A percentile compares a stretch with the other conserved stretches of the same genome.
phyloP scores from a whole-genome alignment of 2,797 vertebrate genomes.

The Peromyscus nudipes region DNA sequence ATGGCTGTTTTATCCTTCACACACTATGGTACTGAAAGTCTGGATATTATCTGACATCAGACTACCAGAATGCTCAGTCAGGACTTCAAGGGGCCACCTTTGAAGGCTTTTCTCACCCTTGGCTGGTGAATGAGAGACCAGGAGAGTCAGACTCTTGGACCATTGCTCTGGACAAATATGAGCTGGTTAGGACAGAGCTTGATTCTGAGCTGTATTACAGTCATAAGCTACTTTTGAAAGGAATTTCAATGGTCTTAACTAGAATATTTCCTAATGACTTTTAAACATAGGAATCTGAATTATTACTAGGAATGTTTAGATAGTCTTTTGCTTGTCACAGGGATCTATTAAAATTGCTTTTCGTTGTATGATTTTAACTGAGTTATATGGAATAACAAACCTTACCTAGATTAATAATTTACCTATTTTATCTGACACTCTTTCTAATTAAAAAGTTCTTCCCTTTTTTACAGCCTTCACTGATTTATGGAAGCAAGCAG shows the following conservation, averaged over 20 bases:
- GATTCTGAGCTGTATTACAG: background rate
- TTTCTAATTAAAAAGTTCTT: background rate
- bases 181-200: background rate
- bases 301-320: background rate
- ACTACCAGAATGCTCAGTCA: background rate
- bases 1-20: background rate
- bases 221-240: background rate
- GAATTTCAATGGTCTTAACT: background rate
- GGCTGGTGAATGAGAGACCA: background rate
- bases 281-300: background rate
- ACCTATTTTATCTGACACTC: background rate
- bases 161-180: background rate
- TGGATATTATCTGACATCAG: background rate
- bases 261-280: background rate
- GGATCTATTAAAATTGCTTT: background rate
- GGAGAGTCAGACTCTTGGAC: background rate
- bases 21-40: background rate
- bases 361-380: background rate
- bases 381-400: slow-evolving; percentile 15
- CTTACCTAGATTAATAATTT: slow-evolving; percentile 1
- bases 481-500: background rate
- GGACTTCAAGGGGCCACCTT: background rate
- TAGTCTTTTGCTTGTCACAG: background rate
- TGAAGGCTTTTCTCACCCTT: background rate
- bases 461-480: background rate